Base-by-base conservation (phyloP, 1,140 invertebrate genomes). In the Maniola jurtina region DNA sequence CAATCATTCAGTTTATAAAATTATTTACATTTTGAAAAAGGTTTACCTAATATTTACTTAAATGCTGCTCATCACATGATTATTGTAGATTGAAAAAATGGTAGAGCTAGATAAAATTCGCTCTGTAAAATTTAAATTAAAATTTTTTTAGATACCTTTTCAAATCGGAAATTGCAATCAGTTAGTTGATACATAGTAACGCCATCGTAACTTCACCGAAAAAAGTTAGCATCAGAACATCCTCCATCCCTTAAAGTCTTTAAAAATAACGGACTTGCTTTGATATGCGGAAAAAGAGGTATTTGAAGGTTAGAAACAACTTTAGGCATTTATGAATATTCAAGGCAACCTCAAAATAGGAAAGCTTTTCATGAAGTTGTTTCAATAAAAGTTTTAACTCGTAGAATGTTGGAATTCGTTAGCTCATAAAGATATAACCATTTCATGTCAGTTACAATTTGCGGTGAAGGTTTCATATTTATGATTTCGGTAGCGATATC, bases 351-450 rank as follows among this genome's bases (percentile, higher is more conserved):
- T 13, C 13, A 11, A 45, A 45, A 45, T 45, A 45, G 42, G 13
- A 45, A 45, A 45, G 42, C 42, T 45, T 45, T 45, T 45, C 42
- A n/a, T n/a, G 13, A 45, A 45, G 42, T 45, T 45, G 42, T 45
- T 45, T 45, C 42, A 45, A 45, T 45, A 45, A 45, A 45, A 45
- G 5, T 45, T 45, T 45, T 45, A 45, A 45, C 42, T 45, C 42
- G 5, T 6, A 40, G 10, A 45, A 45, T 45, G 42, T 45, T 45
- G 5, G 42, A 45, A n/a, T 45, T 45, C 42, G 13, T 45, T 45
- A 11, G 42, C 42, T 45, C 42, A 11, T 45, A 45, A 45, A 42
- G 40, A 42, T 42, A 42, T 11, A 11, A 45, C 42, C 42, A n/a
- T 45, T 45, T 11, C 42, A 45, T 45, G 42, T 45, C 42, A 45